Base-by-base conservation (phyloP, 2,797 vertebrate species). In the Hirundo rustica region DNA sequence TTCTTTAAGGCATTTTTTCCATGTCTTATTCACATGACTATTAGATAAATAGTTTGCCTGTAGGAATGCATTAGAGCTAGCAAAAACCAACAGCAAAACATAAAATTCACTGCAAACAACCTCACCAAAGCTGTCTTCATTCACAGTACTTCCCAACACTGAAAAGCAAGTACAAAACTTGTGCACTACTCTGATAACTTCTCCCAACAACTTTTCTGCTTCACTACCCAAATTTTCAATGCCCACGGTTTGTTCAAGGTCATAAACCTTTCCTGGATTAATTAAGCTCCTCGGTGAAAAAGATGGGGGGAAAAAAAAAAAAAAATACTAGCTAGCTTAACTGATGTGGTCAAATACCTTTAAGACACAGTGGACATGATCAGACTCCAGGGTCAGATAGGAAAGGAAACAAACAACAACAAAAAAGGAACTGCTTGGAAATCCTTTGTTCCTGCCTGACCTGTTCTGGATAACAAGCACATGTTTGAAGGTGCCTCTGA, bases 201-300 rank as follows among this genome's bases (percentile, higher is more conserved):
- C 83, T 96, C 94, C 84, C 89, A 96, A 96, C 81, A 96, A 95
- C 75, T 93, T 93, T 97, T 97, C 95, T 93, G 92, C 93, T 95
- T 95, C 92, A 16, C 94, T 96, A 91, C 93, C 85, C 90, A 94
- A 94, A 96, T 97, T 96, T 93, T 92, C 89, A 93, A 82, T 93
- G 91, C 76, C 72, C 88, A 92, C 76, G 67, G 95, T 95, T 95
- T 96, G 94, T 87, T 95, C 94, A 93, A 95, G 90, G 94, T 96
- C 96, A 95, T 93, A 97, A 97, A 96, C 93, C 82, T 79, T 95
- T 97, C 95, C 95, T 96, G 93, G 96, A 97, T 97, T 97, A 96
- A 97, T 97, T 97, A 96, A 95, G 77, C 73, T 93, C 85, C 82
- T 89, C 78, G n/a, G 82, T 93, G 26, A 3, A 27, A 23, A 53